Evolutionary conservation across 2,113 vertebrate genomes (phyloP).

Genomic region (Pica pica): DNA sequence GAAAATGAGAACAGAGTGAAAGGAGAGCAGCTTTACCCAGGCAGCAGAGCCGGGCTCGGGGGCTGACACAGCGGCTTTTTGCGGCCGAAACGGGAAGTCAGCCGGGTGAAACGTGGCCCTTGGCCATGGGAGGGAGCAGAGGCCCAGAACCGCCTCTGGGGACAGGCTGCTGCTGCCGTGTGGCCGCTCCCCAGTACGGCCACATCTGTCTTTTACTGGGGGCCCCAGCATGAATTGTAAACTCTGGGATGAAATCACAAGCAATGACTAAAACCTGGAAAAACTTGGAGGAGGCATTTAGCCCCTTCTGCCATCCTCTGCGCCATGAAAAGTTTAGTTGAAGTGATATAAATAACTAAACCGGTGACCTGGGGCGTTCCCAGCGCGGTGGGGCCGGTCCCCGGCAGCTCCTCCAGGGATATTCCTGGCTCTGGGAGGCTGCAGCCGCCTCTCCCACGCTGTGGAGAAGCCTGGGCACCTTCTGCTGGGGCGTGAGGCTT

Average conservation of each 20-base stretch:
- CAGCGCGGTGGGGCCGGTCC: fast-evolving
- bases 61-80: not conserved
- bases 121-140: not conserved
- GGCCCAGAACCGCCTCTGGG: fast-evolving
- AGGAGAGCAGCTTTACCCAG: not conserved
- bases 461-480: not conserved
- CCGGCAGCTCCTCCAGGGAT: not conserved
- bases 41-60: not conserved
- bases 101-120: not conserved
- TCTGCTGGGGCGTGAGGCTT: fast-evolving
- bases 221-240: not conserved
- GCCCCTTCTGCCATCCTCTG: not conserved
- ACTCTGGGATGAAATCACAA: not conserved
- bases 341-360: not conserved
- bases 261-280: not conserved
- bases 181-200: fast-evolving
- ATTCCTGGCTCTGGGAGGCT: not conserved
- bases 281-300: not conserved
- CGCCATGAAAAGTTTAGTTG: fast-evolving
- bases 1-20: not conserved
- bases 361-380: fast-evolving
- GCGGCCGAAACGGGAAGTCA: fast-evolving
- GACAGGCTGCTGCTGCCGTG: not conserved
- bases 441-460: not conserved
- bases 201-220: not conserved